Evolutionary conservation across 2,888 invertebrate genomes (phyloP), one percentile per base, ranked within the genome.

Genomic region (Drosophila acutilabella): DNA sequence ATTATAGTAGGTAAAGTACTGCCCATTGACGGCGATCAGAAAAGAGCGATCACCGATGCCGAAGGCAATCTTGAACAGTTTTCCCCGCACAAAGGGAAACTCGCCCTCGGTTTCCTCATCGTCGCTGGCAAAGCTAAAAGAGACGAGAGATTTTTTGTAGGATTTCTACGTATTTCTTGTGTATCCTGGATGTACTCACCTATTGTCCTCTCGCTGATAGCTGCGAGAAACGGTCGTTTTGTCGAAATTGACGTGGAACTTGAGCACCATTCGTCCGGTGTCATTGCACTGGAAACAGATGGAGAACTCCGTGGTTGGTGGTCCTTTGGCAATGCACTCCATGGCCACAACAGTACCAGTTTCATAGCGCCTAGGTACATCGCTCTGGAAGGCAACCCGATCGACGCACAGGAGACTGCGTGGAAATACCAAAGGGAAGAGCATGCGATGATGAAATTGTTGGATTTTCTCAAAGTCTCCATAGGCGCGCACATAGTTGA

Each of bases 201-300:
- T 92, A 53, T 89, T 88, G 51, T 92, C 91, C 10, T 90, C 90
- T 2, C 92, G 79, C 61, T 92, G 92, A 60, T 90, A 92, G 14
- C 85, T 88, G 10, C 92, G 90, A 14, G 88, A 71, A 0, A 92
- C 91, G 2, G 90, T 90, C 16, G 89, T 90, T 40, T 77, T 86
- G 30, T 92, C 90, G 33, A 92, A 92, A 64, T 88, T 89, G 0
- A 91, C 92, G 7, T 88, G 81, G 56, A 92, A 92, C 56, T 91
- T 92, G 2, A 92, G 74, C 47, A 92, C 89, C 33, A 90, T 88
- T 4, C 92, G 83, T 11, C 91, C 90, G 3, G 89, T 90, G 41
- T 92, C 92, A 66, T 92, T 92, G 77, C 92, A 92, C 65, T 91
- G 90, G 45, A 92, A 92, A 30, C 92, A 92, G 53, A 92, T 92